Base-by-base conservation (phyloP, 2,113 vertebrate species). In the Telmatochromis brichardi region DNA sequence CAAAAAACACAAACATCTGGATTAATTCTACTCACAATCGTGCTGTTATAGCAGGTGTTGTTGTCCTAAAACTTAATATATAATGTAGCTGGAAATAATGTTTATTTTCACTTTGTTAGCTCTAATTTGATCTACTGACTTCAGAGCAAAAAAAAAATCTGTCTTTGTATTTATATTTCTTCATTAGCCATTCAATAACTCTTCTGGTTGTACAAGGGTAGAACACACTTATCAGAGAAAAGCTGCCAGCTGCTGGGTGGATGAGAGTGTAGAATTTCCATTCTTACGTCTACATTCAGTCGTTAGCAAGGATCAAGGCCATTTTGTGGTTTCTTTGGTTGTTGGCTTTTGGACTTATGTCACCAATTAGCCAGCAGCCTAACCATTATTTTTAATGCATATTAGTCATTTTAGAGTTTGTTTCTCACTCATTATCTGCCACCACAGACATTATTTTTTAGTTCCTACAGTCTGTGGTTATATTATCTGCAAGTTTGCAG, bases 391-490 rank as follows among this genome's bases (percentile, higher is more conserved):
- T 89, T 83, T 82, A 86, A 86, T 31, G 35, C 33, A 83, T 82
- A 85, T 79, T 58, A 51, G 33, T 91, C 68, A 55, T 83, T 88
- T 88, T 57, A 87, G 26, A 82, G 83, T 82, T 85, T 87, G 53
- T 84, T 85, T 60, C 85, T 84, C 21, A 50, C 65, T 82, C 47
- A 88, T 87, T 83, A 91, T 57, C 4, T 13, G 57, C 6, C 40
- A 53, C 86, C 80, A 57, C 63, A 84, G 82, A n/a, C 65, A 89
- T 91, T 83, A 83, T 89, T 82, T 84, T 68, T 80, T 33, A 86
- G 82, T 85, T 90, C 81, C 79, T 53, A 83, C 86, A 84, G 76
- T 78, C 84, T 88, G 86, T 26, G 85, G 82, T 86, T 89, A 42
- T 21, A 88, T 92, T 90, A 85, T 65, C 45, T 82, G 71, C 73